phyloP scores from a whole-genome alignment of 2,113 vertebrate genomes.

The Epinephelus moara region DNA sequence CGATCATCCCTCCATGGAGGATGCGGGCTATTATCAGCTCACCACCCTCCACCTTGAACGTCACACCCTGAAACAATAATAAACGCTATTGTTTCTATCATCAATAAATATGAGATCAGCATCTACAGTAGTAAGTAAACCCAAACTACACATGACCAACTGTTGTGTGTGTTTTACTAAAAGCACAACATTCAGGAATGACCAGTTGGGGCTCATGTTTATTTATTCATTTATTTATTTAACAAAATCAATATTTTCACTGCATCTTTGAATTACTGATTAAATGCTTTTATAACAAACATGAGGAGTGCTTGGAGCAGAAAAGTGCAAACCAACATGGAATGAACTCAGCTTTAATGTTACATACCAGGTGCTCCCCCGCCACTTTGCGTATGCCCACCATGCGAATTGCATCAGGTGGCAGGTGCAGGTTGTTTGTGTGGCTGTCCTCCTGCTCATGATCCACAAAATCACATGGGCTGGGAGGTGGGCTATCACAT shows the following conservation, averaged over 20 bases:
- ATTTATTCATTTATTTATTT: background rate
- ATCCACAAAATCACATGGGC: conserved; percentile 86
- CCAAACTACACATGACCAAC: background rate
- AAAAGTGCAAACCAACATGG: background rate
- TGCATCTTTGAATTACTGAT: background rate
- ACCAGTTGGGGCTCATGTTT: too few relatives aligned
- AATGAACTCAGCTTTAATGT: background rate
- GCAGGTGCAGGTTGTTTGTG: conserved; percentile 82
- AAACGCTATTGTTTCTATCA: background rate
- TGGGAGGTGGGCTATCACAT: conserved; percentile 89
- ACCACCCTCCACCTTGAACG: conserved; percentile 92
- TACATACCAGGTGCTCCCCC: conserved; percentile 93
- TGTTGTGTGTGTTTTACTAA: background rate
- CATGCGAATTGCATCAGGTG: conserved; percentile 93
- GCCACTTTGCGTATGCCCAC: conserved; percentile 94
- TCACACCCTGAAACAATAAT: conserved; percentile 88
- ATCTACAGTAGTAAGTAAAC: background rate
- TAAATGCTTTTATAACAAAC: background rate
- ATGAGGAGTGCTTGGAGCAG: too few relatives aligned
- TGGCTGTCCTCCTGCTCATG: conserved; percentile 70
- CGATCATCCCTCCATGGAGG: conserved; percentile 95
- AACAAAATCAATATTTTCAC: background rate
- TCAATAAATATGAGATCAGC: background rate
- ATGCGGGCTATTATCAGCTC: conserved; percentile 95
- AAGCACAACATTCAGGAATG: background rate